These are phyloP conservation scores for Triplophysa bombifrons DNA, from an alignment of 2,797 vertebrate species.

Conservation along the genomic window DNA sequence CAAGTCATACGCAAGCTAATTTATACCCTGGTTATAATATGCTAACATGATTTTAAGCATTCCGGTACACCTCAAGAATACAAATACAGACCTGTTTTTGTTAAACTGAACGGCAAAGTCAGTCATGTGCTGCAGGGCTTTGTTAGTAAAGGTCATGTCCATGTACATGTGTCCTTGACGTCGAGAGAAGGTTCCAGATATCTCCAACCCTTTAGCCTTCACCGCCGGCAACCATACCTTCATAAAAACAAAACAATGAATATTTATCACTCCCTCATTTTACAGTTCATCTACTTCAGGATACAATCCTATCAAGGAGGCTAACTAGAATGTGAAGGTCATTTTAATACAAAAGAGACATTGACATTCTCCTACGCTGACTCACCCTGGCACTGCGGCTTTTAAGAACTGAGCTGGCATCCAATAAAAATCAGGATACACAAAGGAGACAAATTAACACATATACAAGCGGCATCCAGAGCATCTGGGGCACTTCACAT, in stretches of 20 bases:
- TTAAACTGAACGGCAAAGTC: constrained; percentile 99
- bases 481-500: neutral
- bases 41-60: neutral
- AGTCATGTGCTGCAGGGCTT: constrained; percentile 98
- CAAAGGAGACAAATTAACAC: neutral
- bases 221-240: constrained; percentile 97
- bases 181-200: constrained; percentile 94
- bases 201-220: constrained; percentile 96
- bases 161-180: constrained; percentile 97
- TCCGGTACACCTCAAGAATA: neutral
- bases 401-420: constrained; percentile 29
- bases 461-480: neutral
- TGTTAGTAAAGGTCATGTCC: constrained; percentile 98
- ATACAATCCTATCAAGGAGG: neutral
- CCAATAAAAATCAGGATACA: constrained; percentile 13
- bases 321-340: constrained; percentile 10
- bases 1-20: too few species aligned
- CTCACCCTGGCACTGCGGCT: constrained; percentile 12
- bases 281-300: neutral
- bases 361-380: constrained; percentile 16
- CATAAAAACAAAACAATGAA: constrained; percentile 8
- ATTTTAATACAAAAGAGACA: neutral
- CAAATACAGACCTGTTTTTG: constrained; percentile 90
- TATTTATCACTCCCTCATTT: neutral
- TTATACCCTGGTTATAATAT: too few species aligned